phyloP scores from a whole-genome alignment of 2,888 invertebrate species.

The Chloromyia formosa region DNA sequence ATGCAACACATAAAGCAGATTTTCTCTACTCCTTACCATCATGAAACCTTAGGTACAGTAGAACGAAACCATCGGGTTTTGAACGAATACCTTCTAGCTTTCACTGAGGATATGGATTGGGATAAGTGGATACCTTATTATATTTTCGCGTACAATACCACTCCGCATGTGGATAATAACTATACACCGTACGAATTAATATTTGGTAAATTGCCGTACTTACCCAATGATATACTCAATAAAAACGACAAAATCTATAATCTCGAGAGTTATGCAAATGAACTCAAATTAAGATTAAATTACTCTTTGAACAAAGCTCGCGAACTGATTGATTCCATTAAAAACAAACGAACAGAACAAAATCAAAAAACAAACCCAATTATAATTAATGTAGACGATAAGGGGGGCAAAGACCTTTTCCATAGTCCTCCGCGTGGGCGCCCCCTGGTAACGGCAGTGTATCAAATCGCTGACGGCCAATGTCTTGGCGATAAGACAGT shows the following conservation, averaged over 20 bases:
- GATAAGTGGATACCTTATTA: slow-evolving; percentile 35
- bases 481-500: too few species aligned
- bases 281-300: slow-evolving; percentile 4
- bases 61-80: slow-evolving; percentile 20
- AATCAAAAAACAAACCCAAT: background rate
- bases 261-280: background rate
- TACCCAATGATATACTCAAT: background rate
- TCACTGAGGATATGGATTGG: slow-evolving; percentile 19
- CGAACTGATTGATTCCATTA: background rate
- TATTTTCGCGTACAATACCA: slow-evolving; percentile 32
- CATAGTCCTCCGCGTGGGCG: too few species aligned
- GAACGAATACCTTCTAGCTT: slow-evolving; percentile 40
- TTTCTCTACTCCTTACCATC: slow-evolving; percentile 31
- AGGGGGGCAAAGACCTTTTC: too few species aligned
- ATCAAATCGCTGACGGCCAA: too few species aligned
- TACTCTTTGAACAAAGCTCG: background rate
- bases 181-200: slow-evolving; percentile 16
- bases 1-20: slow-evolving; percentile 24
- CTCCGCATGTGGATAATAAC: background rate
- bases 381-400: too few species aligned
- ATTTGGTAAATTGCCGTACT: background rate
- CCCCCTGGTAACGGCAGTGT: too few species aligned
- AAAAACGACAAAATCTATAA: background rate
- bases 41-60: slow-evolving; percentile 37
- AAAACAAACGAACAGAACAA: background rate